Evolutionary conservation across 2,888 invertebrate species (phyloP), one percentile per base, ranked within the genome.

Genomic region (Drymonia ruficornis): DNA sequence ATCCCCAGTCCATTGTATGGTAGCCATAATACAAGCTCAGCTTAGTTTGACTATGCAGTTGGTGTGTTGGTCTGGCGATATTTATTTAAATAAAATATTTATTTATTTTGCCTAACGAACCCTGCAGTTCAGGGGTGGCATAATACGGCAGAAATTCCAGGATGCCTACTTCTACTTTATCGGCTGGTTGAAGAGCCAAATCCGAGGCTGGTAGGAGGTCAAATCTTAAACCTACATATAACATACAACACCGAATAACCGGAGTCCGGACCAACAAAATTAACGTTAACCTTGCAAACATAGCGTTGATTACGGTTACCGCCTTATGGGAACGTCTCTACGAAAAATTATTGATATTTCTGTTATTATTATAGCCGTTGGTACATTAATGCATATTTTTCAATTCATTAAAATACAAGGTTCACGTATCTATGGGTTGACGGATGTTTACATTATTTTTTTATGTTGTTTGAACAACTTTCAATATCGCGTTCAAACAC

Each of bases 401-500:
- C 1, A 40, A 40, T 40, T 47, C 51, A 43, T 16, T 45, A 3
- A 53, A 54, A 55, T 18, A 44, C 45, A 50, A 59, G 56, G 56
- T 48, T 38, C 52, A 13, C 38, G 55, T 15, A 1, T n/a, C n/a
- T 11, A 6, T 38, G 4, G 38, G 13, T n/a, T 23, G n/a, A 38
- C 13, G n/a, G 15, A 15, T 38, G 13, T 38, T n/a, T 38, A 11
- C n/a, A 15, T n/a, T 38, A n/a, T 11, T 8, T 11, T 36, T 36
- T n/a, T 36, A n/a, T 34, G 31, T 34, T 34, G 31, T 34, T 34
- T 34, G 31, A 34, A n/a, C 13, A 54, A 55, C 55, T 49, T 53
- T 59, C 45, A 28, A 49, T 50, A 50, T 53, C 47, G 53, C 53
- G 38, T 50, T 55, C 38, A 52, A 40, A 50, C 34, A 52, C 54